Conservation (phyloP, 2,797 vertebrate genomes). For the Cossypha caffra region DNA sequence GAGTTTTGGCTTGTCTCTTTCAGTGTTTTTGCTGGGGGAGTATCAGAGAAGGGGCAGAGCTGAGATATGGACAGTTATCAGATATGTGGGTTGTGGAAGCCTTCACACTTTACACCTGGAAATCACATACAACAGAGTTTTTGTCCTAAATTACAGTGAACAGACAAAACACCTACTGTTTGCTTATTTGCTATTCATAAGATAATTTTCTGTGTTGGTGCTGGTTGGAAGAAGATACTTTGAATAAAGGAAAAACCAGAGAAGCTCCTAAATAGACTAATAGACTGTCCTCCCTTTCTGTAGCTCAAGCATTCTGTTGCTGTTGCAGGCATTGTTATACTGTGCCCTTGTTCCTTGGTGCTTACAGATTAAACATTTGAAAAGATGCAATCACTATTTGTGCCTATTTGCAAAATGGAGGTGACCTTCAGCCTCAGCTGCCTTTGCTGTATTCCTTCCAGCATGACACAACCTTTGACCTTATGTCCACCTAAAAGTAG, state of each 20-base stretch:
- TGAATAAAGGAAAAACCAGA: background rate
- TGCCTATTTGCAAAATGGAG: background rate
- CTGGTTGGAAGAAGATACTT: background rate
- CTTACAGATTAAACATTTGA: conserved; percentile 1
- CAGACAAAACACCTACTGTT: background rate
- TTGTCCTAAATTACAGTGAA: background rate
- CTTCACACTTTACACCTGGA: background rate
- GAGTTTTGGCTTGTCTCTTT: background rate
- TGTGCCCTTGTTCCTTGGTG: background rate
- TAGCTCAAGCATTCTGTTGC: background rate
- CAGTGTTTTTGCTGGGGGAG: background rate
- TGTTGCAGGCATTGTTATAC: background rate
- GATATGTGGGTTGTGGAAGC: background rate
- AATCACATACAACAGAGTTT: background rate
- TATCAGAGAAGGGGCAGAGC: background rate
- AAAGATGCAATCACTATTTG: background rate
- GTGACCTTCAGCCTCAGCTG: background rate
- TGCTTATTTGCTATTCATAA: background rate
- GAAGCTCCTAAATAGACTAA: background rate
- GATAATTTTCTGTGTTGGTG: background rate
- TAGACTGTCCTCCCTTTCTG: background rate
- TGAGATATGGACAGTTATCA: background rate
- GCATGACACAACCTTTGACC: background rate
- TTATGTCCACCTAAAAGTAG: background rate
- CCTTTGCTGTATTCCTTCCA: background rate